Evolutionary conservation across 2,113 vertebrate species (phyloP).

Genomic region (Vireo altiloquus): DNA sequence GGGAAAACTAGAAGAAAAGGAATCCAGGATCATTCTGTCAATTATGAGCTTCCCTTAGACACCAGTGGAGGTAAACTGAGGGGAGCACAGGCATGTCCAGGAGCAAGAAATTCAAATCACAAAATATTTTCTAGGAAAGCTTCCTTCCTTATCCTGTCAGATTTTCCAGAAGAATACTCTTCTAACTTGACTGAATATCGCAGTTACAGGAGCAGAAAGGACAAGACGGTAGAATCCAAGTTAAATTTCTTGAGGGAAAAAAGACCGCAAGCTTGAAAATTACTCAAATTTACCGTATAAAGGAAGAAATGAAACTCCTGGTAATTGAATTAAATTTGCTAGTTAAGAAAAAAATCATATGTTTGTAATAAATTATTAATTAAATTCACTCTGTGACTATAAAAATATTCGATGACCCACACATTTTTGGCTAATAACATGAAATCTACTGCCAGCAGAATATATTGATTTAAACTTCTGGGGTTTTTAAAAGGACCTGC

Average conservation of each 20-base stretch:
- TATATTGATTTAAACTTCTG: slow-evolving; percentile 46
- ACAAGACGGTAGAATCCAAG: not conserved
- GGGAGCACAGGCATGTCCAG: not conserved
- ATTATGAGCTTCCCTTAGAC: not conserved
- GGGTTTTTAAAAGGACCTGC: slow-evolving; percentile 26
- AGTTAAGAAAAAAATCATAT: slow-evolving; percentile 47
- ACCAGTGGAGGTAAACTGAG: not conserved
- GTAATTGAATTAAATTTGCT: slow-evolving; percentile 39
- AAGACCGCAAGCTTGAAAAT: not conserved
- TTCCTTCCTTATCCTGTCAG: not conserved
- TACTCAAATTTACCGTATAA: not conserved
- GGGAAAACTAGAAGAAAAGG: not conserved
- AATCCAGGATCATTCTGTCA: not conserved
- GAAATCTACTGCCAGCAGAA: slow-evolving; percentile 36
- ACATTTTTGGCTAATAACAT: slow-evolving; percentile 51
- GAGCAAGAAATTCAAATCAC: not conserved
- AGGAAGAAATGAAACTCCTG: not conserved
- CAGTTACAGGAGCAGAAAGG: not conserved
- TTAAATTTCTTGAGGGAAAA: not conserved
- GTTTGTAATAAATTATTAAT: slow-evolving; percentile 60
- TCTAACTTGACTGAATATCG: not conserved
- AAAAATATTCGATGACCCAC: slow-evolving; percentile 26
- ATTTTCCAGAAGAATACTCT: not conserved
- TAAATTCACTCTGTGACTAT: slow-evolving; percentile 49
- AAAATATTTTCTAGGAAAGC: not conserved